Evolutionary conservation across 2,113 vertebrate species (phyloP).

Genomic region (Butorides virescens): DNA sequence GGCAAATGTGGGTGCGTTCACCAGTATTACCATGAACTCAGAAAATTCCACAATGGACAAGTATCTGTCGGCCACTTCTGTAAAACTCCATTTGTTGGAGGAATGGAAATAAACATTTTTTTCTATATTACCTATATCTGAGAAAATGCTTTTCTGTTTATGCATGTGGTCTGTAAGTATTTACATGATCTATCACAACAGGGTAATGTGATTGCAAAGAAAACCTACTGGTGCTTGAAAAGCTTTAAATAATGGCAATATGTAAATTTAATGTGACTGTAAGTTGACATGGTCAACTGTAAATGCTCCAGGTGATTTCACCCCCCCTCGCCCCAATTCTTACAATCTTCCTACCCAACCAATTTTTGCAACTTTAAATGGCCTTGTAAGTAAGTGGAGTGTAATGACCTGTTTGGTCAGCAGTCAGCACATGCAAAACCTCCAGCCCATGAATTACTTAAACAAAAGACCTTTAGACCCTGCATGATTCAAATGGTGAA

Average conservation of each 20-base stretch:
- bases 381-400: not conserved
- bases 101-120: not conserved
- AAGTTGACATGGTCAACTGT: not conserved
- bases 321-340: not conserved
- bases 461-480: slow-evolving; percentile 18
- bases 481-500: not conserved
- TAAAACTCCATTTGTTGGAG: not conserved
- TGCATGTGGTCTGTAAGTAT: not conserved
- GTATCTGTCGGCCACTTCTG: not conserved
- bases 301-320: not conserved
- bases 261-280: not conserved
- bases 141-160: not conserved
- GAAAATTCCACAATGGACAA: not conserved
- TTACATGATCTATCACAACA: not conserved
- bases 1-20: not conserved
- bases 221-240: not conserved
- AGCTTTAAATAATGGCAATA: not conserved
- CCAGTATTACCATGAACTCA: not conserved
- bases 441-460: slow-evolving; percentile 37
- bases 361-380: not conserved
- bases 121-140: not conserved
- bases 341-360: not conserved
- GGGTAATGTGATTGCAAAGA: not conserved
- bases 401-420: slow-evolving; percentile 13
- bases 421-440: not conserved